These are phyloP conservation scores for Callosobruchus maculatus DNA, from an alignment of 2,888 invertebrate genomes.

Conservation along the genomic window DNA sequence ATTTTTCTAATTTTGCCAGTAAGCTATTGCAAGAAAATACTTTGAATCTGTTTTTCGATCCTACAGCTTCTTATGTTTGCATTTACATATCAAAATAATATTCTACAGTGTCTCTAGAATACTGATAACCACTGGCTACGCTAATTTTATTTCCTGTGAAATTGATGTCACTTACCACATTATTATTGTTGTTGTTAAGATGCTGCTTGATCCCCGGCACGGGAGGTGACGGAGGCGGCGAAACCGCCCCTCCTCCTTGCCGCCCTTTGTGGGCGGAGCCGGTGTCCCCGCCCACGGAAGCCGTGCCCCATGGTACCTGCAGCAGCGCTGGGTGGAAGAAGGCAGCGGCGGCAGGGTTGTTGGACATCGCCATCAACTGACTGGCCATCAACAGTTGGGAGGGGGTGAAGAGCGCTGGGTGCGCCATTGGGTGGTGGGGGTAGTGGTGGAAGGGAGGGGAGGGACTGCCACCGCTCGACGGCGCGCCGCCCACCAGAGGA, in stretches of 20 bases:
- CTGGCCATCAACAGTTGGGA: constrained; percentile 53
- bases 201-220: constrained; percentile 19
- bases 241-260: neutral
- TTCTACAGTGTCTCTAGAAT: too few relatives aligned
- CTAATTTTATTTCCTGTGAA: too few relatives aligned
- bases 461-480: constrained; percentile 49
- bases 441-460: constrained; percentile 43
- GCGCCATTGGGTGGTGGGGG: constrained; percentile 46
- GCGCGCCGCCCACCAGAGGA: constrained; percentile 1
- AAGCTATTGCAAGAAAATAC: too few relatives aligned
- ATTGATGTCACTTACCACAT: constrained; percentile 42
- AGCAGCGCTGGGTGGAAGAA: constrained; percentile 63
- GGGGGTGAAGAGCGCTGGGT: constrained; percentile 50
- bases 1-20: too few relatives aligned
- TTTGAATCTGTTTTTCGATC: too few relatives aligned
- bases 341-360: constrained; percentile 56
- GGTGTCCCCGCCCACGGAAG: neutral
- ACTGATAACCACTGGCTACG: too few relatives aligned
- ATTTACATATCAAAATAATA: too few relatives aligned
- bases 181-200: constrained; percentile 44
- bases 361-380: constrained; percentile 56
- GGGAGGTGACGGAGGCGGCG: constrained; percentile 49
- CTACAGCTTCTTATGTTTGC: too few relatives aligned
- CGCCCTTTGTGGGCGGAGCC: neutral
- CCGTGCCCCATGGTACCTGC: constrained; percentile 52